Evolutionary conservation across 2,797 vertebrate species (phyloP), one percentile per base, ranked within the genome.

Genomic region (Scomberomorus guttatus): DNA sequence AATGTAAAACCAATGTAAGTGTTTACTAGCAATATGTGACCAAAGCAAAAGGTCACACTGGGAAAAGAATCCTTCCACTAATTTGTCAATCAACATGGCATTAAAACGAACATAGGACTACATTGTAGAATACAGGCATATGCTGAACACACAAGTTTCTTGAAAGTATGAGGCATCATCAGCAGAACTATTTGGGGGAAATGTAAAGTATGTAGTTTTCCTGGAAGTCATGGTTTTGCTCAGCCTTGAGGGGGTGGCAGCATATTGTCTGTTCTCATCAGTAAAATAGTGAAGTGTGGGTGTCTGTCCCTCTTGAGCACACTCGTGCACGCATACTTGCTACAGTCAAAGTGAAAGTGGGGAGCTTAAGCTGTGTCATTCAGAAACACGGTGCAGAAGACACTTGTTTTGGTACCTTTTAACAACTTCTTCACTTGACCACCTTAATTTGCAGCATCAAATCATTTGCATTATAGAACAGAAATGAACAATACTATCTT

Each of bases 181-280:
- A 56, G 55, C 48, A 82, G 48, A 72, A 37, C 9, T 46, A 18
- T 55, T 67, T 54, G 61, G 27, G 61, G 83, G 76, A 85, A 87
- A 83, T 65, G 42, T 66, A 15, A 50, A 29, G 24, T 27, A 6
- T 3, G 46, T 42, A 12, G n/a, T 42, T 89, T 95, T 93, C 94
- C 88, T 91, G 82, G 81, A 95, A 94, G 82, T 93, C 87, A 77
- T 89, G 86, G 87, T 80, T 77, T 88, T 68, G n/a, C 34, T 11
- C 7, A 27, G 17, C 5, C 12, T 2, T 64, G 86, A 84, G 84
- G 74, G 68, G 89, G 92, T 6, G 82, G 86, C 42, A 15, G 59
- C 65, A n/a, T 46, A 42, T 62, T 84, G 88, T 87, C 61, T 85
- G 54, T 75, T 81, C 61, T 76, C 62, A 67, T 83, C 81, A 77